Base-by-base conservation (phyloP, 2,888 invertebrate genomes). In the Carcina quercana region DNA sequence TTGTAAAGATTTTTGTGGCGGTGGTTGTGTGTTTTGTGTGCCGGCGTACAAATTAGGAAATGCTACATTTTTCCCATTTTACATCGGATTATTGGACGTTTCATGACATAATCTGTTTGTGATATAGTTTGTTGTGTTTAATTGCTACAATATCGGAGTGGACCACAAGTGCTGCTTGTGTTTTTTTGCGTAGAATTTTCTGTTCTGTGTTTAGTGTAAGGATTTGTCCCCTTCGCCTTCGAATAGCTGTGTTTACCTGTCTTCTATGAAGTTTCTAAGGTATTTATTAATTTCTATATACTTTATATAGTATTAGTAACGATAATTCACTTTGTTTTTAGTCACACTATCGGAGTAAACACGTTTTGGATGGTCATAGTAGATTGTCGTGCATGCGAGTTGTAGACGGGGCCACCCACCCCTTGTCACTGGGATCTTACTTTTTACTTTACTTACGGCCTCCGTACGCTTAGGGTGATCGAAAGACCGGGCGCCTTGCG, bases 201-300 rank as follows among this genome's bases (percentile, higher is more conserved):
- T 31, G 34, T 37, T 37, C 67, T 72, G 54, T 76, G 70, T 59
- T n/a, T 71, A 71, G 74, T 74, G 70, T 65, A 72, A 71, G 79
- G 75, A 75, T 78, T 78, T 71, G 59, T 62, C 58, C 21, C 43
- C 57, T 53, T 54, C 60, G 53, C 47, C 50, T 49, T 44, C 49
- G 43, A 50, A 49, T 53, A 52, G 49, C 53, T 53, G 47, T 52
- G 37, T 49, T 53, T 39, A 45, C 48, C 50, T 48, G 40, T 53
- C 40, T 53, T 54, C 41, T 42, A 41, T 40, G 45, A 46, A 41
- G 38, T 44, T 48, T 50, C 44, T 43, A 51, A 71, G 70, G 71
- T 71, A 71, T 59, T 54, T 53, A 47, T 32, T 14, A 2, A 25
- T 12, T 8, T 25, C 7, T 8, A 8, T 7, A 20, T 20, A 10